These are phyloP conservation scores for Tragulus kanchil DNA, from an alignment of 2,113 vertebrate species.

Conservation along the genomic window DNA sequence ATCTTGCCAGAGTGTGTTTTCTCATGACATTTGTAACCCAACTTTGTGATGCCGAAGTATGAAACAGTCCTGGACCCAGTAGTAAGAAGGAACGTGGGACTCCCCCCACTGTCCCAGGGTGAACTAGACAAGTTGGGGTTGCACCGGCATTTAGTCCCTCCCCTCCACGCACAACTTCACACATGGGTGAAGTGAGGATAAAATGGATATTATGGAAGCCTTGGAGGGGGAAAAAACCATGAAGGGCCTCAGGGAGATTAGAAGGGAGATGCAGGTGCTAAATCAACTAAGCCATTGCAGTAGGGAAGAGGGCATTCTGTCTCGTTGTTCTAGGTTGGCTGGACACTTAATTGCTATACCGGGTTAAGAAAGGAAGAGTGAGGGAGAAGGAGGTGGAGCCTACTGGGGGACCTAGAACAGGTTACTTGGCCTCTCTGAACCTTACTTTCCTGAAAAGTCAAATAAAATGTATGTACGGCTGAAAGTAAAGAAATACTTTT, in stretches of 20 bases:
- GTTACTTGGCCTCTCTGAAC: neutral
- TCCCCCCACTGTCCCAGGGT: neutral
- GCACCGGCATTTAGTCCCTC: neutral
- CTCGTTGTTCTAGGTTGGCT: neutral
- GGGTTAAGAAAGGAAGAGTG: neutral
- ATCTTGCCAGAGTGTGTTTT: conserved; percentile 62
- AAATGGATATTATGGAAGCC: neutral
- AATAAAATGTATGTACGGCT: neutral
- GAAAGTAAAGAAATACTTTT: neutral
- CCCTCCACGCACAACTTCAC: neutral
- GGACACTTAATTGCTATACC: neutral
- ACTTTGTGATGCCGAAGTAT: conserved; percentile 37
- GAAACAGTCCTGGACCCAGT: conserved; percentile 7
- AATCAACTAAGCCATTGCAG: neutral
- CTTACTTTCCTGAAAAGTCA: neutral
- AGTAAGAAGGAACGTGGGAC: neutral
- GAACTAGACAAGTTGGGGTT: neutral
- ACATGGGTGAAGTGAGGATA: neutral
- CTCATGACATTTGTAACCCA: conserved; percentile 71
- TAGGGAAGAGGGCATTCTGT: neutral
- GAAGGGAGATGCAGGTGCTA: neutral
- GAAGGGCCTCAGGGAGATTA: neutral
- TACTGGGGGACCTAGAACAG: neutral
- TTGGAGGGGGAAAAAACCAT: neutral
- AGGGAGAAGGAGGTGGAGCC: neutral